A percentile compares a stretch with the other conserved stretches of the same genome.
Evolutionary conservation across 2,113 vertebrate species (phyloP).

Genomic region (Geococcyx californianus): DNA sequence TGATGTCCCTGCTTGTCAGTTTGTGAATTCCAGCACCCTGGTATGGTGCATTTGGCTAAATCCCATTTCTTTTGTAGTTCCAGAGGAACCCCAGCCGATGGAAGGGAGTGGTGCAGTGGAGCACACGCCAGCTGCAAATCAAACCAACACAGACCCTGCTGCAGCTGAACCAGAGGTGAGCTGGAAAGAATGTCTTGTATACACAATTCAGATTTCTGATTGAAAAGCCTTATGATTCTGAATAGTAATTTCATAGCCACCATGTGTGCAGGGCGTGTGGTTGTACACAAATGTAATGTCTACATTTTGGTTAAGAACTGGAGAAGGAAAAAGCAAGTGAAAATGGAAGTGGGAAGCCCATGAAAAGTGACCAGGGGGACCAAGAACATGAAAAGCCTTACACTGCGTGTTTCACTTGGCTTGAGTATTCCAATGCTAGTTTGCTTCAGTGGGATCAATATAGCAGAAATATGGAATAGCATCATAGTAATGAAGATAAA

Average conservation of each 20-base stretch:
- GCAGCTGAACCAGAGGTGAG: slow-evolving; percentile 68
- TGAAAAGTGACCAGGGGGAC: neutral
- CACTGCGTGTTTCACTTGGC: neutral
- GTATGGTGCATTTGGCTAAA: neutral
- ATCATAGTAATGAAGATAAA: neutral
- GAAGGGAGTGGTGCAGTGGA: slow-evolving; percentile 76
- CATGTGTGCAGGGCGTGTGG: neutral
- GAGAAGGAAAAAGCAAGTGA: neutral
- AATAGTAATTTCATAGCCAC: neutral
- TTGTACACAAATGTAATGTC: neutral
- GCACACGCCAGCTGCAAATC: slow-evolving; percentile 55
- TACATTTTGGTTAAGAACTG: rapidly evolving
- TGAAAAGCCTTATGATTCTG: neutral
- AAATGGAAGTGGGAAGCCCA: neutral
- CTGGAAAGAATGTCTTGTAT: neutral
- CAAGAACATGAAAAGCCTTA: rapidly evolving
- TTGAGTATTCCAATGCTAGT: rapidly evolving
- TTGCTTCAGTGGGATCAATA: neutral
- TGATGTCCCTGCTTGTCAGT: neutral
- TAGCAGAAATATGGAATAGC: neutral
- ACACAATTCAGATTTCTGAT: neutral
- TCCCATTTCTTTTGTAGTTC: slow-evolving; percentile 60
- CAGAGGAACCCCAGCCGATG: slow-evolving; percentile 78
- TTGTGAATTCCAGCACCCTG: neutral
- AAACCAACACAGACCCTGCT: slow-evolving; percentile 67